These are phyloP conservation scores for Centropristis striata DNA, from an alignment of 2,113 vertebrate species.

Conservation along the genomic window DNA sequence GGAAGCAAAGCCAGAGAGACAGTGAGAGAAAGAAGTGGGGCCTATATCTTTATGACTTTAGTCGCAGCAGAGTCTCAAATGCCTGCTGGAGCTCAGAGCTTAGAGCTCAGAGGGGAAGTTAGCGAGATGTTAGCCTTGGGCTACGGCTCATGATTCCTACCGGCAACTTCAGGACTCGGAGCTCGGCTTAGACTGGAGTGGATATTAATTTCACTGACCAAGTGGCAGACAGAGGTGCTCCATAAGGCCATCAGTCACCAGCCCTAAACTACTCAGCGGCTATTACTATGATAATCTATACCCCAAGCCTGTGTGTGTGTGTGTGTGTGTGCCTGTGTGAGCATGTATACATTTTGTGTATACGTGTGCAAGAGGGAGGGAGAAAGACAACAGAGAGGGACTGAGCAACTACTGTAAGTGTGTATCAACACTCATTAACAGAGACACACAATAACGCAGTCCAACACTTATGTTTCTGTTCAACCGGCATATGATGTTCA, in stretches of 20 bases:
- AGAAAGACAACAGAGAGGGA: conserved; percentile 63
- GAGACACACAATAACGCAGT: conserved; percentile 79
- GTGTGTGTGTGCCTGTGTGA: neutral
- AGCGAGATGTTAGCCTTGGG: conserved; percentile 66
- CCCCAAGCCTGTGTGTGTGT: conserved; percentile 34
- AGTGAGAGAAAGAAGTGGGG: conserved; percentile 50
- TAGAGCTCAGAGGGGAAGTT: conserved; percentile 57
- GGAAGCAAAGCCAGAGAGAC: conserved; percentile 52
- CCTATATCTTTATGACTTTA: conserved; percentile 69
- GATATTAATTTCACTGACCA: conserved; percentile 84
- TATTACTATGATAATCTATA: conserved; percentile 84
- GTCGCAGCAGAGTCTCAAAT: conserved; percentile 51
- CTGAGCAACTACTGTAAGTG: conserved; percentile 59
- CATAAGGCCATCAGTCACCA: conserved; percentile 80
- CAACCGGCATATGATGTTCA: conserved; percentile 83
- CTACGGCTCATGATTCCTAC: conserved; percentile 51
- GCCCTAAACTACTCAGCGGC: conserved; percentile 79
- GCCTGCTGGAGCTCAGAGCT: conserved; percentile 52
- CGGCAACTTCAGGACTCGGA: conserved; percentile 46
- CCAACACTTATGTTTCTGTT: conserved; percentile 83
- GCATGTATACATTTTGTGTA: conserved; percentile 41
- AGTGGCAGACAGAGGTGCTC: conserved; percentile 75
- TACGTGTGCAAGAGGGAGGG: conserved; percentile 23
- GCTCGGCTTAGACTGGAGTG: conserved; percentile 63
- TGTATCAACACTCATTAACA: conserved; percentile 83